Base-by-base conservation (phyloP, 2,797 vertebrate species). In the Rhadinocentrus ornatus region DNA sequence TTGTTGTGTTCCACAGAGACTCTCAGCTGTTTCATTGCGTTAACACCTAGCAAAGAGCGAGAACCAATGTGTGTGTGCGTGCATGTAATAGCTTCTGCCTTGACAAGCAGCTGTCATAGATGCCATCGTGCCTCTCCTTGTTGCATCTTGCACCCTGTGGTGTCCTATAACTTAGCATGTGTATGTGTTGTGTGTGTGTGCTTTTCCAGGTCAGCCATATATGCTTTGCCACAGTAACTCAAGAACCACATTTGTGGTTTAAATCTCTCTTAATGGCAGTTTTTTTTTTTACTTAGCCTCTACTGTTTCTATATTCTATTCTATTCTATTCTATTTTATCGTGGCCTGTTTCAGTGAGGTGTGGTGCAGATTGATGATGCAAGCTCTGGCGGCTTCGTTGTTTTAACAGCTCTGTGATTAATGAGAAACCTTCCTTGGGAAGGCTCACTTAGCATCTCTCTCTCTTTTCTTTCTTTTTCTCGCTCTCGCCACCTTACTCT, bases 401-500 rank as follows among this genome's bases (percentile, higher is more conserved):
- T 92, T 88, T 86, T 92, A 94, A 94, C 93, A 92, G 90, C 90
- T 87, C 81, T 71, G 88, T 93, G 94, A 95, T 94, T 91, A 91
- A 95, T 94, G 92, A 92, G 85, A 72, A 84, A 62, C 77, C 87
- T 89, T 92, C 77, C 81, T 71, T 66, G 75, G 88, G 85, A 94
- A 92, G 90, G 87, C 90, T 93, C 92, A 91, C 91, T 94, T 93
- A 92, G 88, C 90, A 85, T 79, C 61, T 75, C 66, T 66, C 69
- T 79, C 72, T 39, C 69, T 20, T 31, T 58, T 39, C 39, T 53
- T 71, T 56, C 62, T 66, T 60, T 64, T 39, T 54, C 31, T 68
- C 66, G 55, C 65, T 75, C 29, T 65, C 63, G 63, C 37, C 68
- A 56, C 52, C 46, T 77, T 39, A 41, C 75, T 80, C 60, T 27